Evolutionary conservation across 2,888 invertebrate species (phyloP).

Genomic region (Caenorhabditis sinica): DNA sequence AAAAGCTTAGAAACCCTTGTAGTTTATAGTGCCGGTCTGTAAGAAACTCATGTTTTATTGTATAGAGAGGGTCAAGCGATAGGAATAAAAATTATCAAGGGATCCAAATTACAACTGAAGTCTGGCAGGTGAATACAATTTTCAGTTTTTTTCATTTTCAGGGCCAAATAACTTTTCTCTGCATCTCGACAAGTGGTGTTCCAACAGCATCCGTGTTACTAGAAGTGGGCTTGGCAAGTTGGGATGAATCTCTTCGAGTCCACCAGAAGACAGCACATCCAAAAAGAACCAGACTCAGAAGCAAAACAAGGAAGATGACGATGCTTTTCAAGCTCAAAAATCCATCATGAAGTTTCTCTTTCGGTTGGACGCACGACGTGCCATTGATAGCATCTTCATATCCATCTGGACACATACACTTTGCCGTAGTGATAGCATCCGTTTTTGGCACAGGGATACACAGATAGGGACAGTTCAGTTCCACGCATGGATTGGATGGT

Average conservation of each 20-base stretch:
- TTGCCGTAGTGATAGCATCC: slow-evolving; percentile 35
- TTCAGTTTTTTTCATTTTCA: too few species aligned
- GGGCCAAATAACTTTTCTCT: slow-evolving; percentile 14
- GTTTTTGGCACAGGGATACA: slow-evolving; percentile 43
- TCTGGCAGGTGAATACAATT: too few species aligned
- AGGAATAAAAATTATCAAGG: too few species aligned
- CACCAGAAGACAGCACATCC: slow-evolving; percentile 43
- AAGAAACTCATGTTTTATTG: too few species aligned
- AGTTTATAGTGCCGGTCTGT: too few species aligned
- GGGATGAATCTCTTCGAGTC: slow-evolving; percentile 36
- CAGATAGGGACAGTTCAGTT: slow-evolving; percentile 68
- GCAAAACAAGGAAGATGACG: slow-evolving; percentile 37
- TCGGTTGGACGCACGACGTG: slow-evolving; percentile 51
- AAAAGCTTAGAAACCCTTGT: too few species aligned
- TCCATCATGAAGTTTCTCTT: neutral
- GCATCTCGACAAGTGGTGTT: slow-evolving; percentile 59
- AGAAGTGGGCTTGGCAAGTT: slow-evolving; percentile 39
- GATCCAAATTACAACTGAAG: too few species aligned
- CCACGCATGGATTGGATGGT: slow-evolving; percentile 60
- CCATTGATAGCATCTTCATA: slow-evolving; percentile 51
- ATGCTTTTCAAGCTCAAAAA: too few species aligned
- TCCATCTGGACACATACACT: slow-evolving; percentile 69
- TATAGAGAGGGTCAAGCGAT: too few species aligned
- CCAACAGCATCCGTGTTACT: slow-evolving; percentile 53
- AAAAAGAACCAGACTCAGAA: slow-evolving; percentile 35